Conservation (phyloP, 2,888 invertebrate species). For the Bibio marci region DNA sequence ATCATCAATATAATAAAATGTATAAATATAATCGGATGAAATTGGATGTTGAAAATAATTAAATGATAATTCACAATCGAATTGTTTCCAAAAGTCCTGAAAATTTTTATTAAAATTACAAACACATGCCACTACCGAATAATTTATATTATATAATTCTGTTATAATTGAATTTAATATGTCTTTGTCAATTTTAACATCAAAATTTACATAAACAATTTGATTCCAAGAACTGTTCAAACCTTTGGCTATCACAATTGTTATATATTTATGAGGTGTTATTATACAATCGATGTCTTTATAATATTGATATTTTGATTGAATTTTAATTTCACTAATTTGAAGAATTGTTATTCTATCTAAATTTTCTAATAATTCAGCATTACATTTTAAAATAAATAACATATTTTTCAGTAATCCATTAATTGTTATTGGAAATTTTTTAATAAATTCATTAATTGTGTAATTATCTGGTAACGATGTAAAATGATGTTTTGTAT, state of each 20-base stretch:
- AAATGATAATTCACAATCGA: background rate
- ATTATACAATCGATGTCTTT: constrained; percentile 3
- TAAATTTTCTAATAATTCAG: background rate
- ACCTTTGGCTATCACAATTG: constrained; percentile 5
- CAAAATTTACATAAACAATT: constrained; percentile 5
- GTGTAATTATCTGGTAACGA: constrained; percentile 1
- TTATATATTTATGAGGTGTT: constrained; percentile 3
- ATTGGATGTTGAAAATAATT: constrained; percentile 3
- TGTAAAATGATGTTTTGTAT: background rate
- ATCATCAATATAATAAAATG: constrained; percentile 5
- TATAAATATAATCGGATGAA: constrained; percentile 1
- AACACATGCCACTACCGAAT: constrained; percentile 3
- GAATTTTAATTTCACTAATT: constrained; percentile 1
- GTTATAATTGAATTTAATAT: constrained; percentile 1
- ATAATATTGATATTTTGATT: constrained; percentile 3
- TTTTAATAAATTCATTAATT: background rate
- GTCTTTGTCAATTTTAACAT: background rate
- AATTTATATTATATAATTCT: constrained; percentile 3
- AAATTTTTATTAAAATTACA: constrained; percentile 1
- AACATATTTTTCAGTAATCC: constrained; percentile 5
- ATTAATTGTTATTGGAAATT: background rate
- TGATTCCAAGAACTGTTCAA: constrained; percentile 6
- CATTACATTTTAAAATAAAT: constrained; percentile 1
- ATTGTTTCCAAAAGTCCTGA: background rate
- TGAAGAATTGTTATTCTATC: constrained; percentile 2